phyloP scores from a whole-genome alignment of 1,140 invertebrate species.

The Sesamia nonagrioides region DNA sequence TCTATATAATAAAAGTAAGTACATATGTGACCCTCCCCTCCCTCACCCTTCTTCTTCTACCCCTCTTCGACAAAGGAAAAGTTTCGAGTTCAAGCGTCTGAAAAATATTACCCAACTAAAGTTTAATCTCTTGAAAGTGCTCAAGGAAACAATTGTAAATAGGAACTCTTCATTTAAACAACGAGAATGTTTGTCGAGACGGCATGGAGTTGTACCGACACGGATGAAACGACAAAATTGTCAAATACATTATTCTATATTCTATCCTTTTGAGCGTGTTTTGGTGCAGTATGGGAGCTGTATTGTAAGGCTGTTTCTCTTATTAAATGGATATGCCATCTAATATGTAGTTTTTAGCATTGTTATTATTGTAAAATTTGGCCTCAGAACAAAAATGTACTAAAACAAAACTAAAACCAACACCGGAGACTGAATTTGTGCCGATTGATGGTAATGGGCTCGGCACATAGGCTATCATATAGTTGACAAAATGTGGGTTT shows the following conservation, averaged over 20 bases:
- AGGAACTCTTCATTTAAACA: conserved; percentile 61
- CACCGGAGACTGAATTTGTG: no score
- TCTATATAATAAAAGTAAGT: conserved; percentile 22
- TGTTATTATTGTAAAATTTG: no score
- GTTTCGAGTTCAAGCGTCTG: conserved; percentile 74
- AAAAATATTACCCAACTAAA: conserved; percentile 81
- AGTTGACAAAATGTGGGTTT: no score
- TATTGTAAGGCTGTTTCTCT: no score
- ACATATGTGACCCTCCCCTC: neutral
- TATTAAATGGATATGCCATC: no score
- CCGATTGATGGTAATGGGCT: no score
- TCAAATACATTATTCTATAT: neutral
- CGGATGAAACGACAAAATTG: conserved; percentile 44
- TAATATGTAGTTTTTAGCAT: no score
- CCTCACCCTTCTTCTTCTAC: neutral
- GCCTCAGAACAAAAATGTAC: no score
- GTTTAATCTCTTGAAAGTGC: conserved; percentile 78
- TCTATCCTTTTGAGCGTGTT: neutral
- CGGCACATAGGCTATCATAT: no score
- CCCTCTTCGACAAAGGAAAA: conserved; percentile 72
- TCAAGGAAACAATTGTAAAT: conserved; percentile 75
- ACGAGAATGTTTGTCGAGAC: conserved; percentile 52
- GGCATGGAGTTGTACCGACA: conserved; percentile 46
- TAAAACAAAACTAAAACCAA: no score
- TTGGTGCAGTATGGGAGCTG: neutral